These are phyloP conservation scores for Mionectes olivaceus DNA, from an alignment of 2,797 vertebrate species.

Conservation along the genomic window DNA sequence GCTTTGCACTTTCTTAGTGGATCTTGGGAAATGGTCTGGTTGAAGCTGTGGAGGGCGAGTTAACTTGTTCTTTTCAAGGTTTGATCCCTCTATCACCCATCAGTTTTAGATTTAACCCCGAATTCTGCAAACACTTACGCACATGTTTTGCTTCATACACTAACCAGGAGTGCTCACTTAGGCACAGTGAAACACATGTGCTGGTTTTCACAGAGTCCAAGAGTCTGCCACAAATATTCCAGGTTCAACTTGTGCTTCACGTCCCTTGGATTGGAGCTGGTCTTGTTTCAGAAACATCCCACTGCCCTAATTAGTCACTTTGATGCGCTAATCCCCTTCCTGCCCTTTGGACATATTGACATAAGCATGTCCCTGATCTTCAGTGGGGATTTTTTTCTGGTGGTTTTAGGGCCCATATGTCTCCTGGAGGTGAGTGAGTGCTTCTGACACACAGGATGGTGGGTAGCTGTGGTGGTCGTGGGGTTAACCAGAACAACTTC, in stretches of 20 bases:
- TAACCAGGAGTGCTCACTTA: neutral
- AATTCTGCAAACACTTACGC: constrained; percentile 23
- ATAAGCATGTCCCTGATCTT: neutral
- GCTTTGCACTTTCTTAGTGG: neutral
- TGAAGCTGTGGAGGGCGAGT: neutral
- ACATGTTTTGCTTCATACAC: neutral
- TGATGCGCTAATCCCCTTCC: neutral
- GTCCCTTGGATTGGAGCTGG: neutral
- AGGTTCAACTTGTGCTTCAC: neutral
- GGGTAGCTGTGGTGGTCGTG: neutral
- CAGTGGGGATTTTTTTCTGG: neutral
- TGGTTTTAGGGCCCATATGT: neutral
- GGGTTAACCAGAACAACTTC: constrained; percentile 12
- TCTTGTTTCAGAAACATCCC: neutral
- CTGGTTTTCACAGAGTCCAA: neutral
- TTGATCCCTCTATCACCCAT: neutral
- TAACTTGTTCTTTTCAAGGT: neutral
- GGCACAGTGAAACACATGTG: neutral
- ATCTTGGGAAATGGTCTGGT: neutral
- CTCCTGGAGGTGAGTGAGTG: neutral
- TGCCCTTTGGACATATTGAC: neutral
- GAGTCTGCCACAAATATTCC: neutral
- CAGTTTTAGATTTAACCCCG: constrained; percentile 3
- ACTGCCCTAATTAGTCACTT: neutral
- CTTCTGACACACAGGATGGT: neutral